Conservation (phyloP, 2,113 vertebrate genomes). For the Noctilio leporinus region DNA sequence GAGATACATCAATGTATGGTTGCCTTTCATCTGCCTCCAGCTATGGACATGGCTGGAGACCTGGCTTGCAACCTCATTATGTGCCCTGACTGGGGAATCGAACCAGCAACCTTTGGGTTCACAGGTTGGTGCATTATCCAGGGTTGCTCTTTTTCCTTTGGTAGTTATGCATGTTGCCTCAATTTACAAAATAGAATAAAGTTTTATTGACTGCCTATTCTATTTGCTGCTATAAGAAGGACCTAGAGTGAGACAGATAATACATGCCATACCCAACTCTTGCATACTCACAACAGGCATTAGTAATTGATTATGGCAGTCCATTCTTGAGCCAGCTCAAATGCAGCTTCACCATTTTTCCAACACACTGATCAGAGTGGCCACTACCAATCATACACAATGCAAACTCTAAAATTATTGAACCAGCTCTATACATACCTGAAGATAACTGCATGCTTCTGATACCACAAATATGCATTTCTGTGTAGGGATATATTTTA, state of each 20-base stretch:
- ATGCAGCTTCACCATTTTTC: neutral
- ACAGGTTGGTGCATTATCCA: too few relatives aligned
- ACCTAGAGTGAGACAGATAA: neutral
- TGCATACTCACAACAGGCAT: neutral
- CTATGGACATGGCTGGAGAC: too few relatives aligned
- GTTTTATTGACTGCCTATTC: neutral
- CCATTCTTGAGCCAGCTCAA: neutral
- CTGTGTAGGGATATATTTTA: neutral
- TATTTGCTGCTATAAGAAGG: neutral
- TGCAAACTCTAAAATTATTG: neutral
- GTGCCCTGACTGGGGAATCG: too few relatives aligned
- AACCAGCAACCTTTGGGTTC: too few relatives aligned
- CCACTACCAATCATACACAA: neutral
- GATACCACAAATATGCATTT: constrained; percentile 22
- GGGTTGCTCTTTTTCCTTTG: too few relatives aligned
- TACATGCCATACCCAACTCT: neutral
- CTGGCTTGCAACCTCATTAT: too few relatives aligned
- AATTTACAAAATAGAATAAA: neutral
- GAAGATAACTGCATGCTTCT: constrained; percentile 23
- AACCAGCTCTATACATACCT: neutral
- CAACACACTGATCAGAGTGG: neutral
- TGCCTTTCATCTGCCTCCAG: too few relatives aligned
- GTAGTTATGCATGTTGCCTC: neutral
- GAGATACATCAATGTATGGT: too few relatives aligned
- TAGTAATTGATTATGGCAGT: neutral